phyloP scores from a whole-genome alignment of 2,888 invertebrate genomes.

The Mamestra brassicae region DNA sequence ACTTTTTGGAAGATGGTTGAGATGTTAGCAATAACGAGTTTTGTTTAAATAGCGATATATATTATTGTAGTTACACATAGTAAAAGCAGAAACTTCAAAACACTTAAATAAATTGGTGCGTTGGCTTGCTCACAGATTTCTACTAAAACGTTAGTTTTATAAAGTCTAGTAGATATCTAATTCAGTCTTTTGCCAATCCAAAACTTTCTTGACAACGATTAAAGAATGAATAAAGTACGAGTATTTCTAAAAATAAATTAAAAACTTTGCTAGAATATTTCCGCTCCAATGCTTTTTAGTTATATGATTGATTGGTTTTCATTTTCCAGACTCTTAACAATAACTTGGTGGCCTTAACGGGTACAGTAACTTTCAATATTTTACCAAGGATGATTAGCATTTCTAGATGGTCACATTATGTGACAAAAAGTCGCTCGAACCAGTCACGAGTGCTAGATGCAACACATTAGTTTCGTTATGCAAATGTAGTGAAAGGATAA shows the following conservation, averaged over 20 bases:
- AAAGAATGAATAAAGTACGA: conserved; percentile 13
- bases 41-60: not conserved
- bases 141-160: conserved; percentile 6
- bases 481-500: conserved; percentile 78
- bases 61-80: not conserved
- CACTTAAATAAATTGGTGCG: not conserved
- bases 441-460: conserved; percentile 55
- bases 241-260: conserved; percentile 31
- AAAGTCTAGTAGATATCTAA: not conserved
- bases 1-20: not conserved
- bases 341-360: not conserved
- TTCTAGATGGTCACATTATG: conserved; percentile 31
- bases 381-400: conserved; percentile 30
- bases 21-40: not conserved
- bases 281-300: conserved; percentile 35
- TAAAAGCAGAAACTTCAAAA: not conserved
- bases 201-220: conserved; percentile 30
- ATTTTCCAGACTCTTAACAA: conserved; percentile 20
- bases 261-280: conserved; percentile 21
- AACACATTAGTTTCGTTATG: conserved; percentile 71
- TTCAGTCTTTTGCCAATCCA: conserved; percentile 5
- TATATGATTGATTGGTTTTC: conserved; percentile 31
- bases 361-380: conserved; percentile 22
- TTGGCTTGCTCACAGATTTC: conserved; percentile 21
- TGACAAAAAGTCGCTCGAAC: conserved; percentile 59